Base-by-base conservation (phyloP, 64 coral and sea anemone species). In the Catalaphyllia jardinei region DNA sequence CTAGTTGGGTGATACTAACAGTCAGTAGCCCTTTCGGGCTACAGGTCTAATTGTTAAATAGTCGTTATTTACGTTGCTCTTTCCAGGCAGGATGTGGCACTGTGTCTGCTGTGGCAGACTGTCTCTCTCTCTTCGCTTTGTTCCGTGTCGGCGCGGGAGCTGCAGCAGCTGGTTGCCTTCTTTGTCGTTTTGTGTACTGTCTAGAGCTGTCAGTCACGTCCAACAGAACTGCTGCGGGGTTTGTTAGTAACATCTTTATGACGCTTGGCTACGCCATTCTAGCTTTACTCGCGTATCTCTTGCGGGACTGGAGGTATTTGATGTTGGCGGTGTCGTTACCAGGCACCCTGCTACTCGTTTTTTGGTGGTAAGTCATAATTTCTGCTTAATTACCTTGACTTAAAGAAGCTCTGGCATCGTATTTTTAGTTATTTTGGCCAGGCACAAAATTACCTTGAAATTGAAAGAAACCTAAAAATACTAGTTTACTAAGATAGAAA, bases 141-240 rank as follows among this genome's bases (percentile, higher is more conserved):
- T 74, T 93, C 31, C 91, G 91, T 72, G 71, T 93, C 59, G 75
- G 62, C 57, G 46, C 76, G 0, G 91, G 91, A 52, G 67, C 79
- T 14, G 91, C 31, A 0, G 50, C 91, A 1, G 91, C 91, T 11
- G 91, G 91, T 46, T 31, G 62, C 52, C 86, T 93, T 13, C 67
- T 87, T 24, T 65, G 79, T 7, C 91, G 91, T 4, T 93, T 93
- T 38, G 91, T 93, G 13, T 93, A 93, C 76, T 87, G 61, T 42
- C 60, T 93, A 49, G 91, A 93, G 60, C 22, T 93, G 28, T 73
- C 91, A 4, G 67, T 54, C 10, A 25, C 74, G 2, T 57, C 75
- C 22, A 86, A 87, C 54, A 76, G 91, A 16, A 88, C 91, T 18
- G 62, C 83, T 3, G 46, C 87, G 2, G 84, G 91, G 28, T 64